phyloP scores from a whole-genome alignment of 1,140 invertebrate genomes.

The Drosophila burlai region DNA sequence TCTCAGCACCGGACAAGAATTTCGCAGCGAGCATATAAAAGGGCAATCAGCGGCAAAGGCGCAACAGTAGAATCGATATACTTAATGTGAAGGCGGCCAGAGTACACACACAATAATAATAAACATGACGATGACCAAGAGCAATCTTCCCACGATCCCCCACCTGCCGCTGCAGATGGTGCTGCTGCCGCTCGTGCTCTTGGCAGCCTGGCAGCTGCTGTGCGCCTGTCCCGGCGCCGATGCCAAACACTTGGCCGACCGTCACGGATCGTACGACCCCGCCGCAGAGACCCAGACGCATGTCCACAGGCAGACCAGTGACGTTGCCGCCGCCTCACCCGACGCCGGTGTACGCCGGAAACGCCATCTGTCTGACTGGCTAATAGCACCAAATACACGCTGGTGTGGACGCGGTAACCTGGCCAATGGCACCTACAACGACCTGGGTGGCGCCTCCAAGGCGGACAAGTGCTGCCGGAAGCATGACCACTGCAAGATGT shows the following conservation, averaged over 20 bases:
- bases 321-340: not conserved
- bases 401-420: slow-evolving; percentile 93
- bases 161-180: not conserved
- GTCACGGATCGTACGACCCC: slow-evolving; percentile 69
- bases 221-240: slow-evolving; percentile 20
- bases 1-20: not conserved
- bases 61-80: not conserved
- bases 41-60: slow-evolving; percentile 2
- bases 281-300: slow-evolving; percentile 5
- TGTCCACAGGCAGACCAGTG: slow-evolving; percentile 24
- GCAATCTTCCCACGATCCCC: slow-evolving; percentile 25
- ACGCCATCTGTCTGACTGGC: slow-evolving; percentile 86
- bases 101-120: not conserved
- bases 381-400: slow-evolving; percentile 91
- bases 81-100: slow-evolving; percentile 11
- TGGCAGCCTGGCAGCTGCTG: slow-evolving; percentile 48
- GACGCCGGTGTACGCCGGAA: slow-evolving; percentile 34
- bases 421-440: slow-evolving; percentile 88
- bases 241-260: slow-evolving; percentile 58
- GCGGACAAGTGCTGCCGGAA: slow-evolving; percentile 93
- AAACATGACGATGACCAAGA: slow-evolving; percentile 23
- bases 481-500: slow-evolving; percentile 91
- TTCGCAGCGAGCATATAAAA: slow-evolving; percentile 1
- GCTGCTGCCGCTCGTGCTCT: slow-evolving; percentile 32
- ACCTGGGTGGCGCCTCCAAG: slow-evolving; percentile 89